Base-by-base conservation (phyloP, 2,113 vertebrate genomes). In the Lynx canadensis region DNA sequence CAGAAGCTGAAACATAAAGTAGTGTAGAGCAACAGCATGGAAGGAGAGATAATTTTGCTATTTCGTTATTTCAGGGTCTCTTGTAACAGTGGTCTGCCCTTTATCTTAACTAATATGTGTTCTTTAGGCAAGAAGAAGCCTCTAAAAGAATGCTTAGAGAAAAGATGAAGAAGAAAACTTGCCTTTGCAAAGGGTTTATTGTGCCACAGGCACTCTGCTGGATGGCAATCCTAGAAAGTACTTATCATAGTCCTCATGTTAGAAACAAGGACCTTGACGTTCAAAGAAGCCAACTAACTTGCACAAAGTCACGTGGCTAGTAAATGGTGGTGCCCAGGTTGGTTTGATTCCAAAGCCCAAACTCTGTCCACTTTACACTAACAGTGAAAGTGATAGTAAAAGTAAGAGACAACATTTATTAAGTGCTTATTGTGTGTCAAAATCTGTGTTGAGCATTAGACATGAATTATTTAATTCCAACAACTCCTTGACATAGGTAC, bases 391-490 rank as follows among this genome's bases (percentile, higher is more conserved):
- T 66, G 83, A 81, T 7, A 86, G 36, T 12, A n/a, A n/a, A 38
- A 66, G 14, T n/a, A 23, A 92, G 52, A 65, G 33, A 85, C 33
- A 95, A 69, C 16, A n/a, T 92, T 82, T 96, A 52, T 36, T 52
- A 89, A 90, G 36, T 81, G 33, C 13, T 73, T 90, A 57, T 69
- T 48, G 10, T 33, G 3, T 91, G 76, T 97, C 50, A 86, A 96
- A 85, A 81, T 80, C 2, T 88, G 8, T 79, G 36, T 38, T 65
- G 79, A 69, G 41, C 50, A 74, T 60, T 92, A 38, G 74, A 21
- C 48, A 93, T 33, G 52, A 94, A 87, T 91, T 23, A n/a, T 74
- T 87, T 86, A 82, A 95, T 93, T 74, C 25, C 31, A 71, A 76
- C 15, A 69, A 13, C 29, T 95, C 27, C 95, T 87, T 94, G 69